Conservation (phyloP, 2,113 vertebrate genomes). For the Grammomys surdaster region DNA sequence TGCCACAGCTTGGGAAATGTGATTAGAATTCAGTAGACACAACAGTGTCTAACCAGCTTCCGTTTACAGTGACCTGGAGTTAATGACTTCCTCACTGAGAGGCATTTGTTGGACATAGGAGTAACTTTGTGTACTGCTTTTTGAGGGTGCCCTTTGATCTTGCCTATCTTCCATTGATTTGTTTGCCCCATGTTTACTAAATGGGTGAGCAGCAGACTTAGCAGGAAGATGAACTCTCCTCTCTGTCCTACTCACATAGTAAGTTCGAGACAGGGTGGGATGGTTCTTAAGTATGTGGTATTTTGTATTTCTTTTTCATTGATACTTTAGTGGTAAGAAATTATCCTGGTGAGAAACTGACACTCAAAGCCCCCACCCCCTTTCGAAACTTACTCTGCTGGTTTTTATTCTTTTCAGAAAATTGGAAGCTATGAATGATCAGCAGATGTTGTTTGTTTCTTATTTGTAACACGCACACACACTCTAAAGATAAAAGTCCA, state of each 20-base stretch:
- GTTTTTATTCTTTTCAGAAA: not conserved
- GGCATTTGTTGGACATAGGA: not conserved
- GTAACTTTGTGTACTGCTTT: not conserved
- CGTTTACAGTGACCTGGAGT: not conserved
- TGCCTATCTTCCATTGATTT: not conserved
- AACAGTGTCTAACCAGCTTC: not conserved
- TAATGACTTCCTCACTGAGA: not conserved
- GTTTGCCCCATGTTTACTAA: not conserved
- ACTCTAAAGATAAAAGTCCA: not conserved
- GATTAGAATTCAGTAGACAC: not conserved
- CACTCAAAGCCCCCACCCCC: not conserved
- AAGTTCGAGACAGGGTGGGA: not conserved
- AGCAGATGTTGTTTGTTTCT: not conserved
- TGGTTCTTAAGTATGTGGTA: not conserved
- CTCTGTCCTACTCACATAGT: rapidly evolving
- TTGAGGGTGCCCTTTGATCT: not conserved
- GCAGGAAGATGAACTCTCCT: not conserved
- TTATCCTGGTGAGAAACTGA: not conserved
- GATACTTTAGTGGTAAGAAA: not conserved
- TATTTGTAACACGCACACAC: not conserved
- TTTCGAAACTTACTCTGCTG: not conserved
- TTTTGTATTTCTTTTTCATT: not conserved
- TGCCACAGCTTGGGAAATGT: not conserved
- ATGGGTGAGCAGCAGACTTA: not conserved
- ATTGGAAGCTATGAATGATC: not conserved